phyloP scores from a whole-genome alignment of 2,888 invertebrate species.

The Aricia artaxerxes region DNA sequence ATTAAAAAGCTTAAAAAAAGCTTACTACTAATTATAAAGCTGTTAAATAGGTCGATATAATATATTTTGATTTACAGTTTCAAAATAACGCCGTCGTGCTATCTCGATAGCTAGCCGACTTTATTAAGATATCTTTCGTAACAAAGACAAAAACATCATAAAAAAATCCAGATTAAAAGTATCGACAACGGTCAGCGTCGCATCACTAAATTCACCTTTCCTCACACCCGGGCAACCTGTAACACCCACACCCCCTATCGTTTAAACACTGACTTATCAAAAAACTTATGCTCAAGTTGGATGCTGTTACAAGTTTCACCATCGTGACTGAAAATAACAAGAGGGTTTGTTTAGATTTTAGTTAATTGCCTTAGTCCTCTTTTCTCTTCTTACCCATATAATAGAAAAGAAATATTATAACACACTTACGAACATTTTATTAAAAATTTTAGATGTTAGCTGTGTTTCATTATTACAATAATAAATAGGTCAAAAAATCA shows the following conservation, averaged over 20 bases:
- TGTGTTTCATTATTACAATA: too few species aligned
- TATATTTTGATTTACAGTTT: too few species aligned
- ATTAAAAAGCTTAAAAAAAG: too few species aligned
- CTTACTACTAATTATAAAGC: too few species aligned
- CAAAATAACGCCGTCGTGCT: too few species aligned
- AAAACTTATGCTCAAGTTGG: conserved; percentile 78
- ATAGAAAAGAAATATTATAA: neutral
- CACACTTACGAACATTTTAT: too few species aligned
- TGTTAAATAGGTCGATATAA: too few species aligned
- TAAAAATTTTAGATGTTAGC: too few species aligned
- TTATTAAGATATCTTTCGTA: too few species aligned
- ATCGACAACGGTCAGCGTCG: conserved; percentile 45
- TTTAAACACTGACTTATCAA: conserved; percentile 80
- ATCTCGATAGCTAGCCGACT: too few species aligned
- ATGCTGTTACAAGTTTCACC: conserved; percentile 67
- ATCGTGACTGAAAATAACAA: conserved; percentile 49
- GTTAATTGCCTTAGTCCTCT: conserved; percentile 30
- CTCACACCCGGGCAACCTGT: conserved; percentile 71
- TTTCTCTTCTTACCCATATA: neutral
- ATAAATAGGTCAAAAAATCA: too few species aligned
- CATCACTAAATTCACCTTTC: conserved; percentile 56
- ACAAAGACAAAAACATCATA: neutral
- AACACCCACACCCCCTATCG: conserved; percentile 69
- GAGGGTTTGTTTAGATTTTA: conserved; percentile 36
- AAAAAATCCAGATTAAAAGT: conserved; percentile 1